Base-by-base conservation (phyloP, 2,113 vertebrate genomes). In the Pleuronectes platessa region DNA sequence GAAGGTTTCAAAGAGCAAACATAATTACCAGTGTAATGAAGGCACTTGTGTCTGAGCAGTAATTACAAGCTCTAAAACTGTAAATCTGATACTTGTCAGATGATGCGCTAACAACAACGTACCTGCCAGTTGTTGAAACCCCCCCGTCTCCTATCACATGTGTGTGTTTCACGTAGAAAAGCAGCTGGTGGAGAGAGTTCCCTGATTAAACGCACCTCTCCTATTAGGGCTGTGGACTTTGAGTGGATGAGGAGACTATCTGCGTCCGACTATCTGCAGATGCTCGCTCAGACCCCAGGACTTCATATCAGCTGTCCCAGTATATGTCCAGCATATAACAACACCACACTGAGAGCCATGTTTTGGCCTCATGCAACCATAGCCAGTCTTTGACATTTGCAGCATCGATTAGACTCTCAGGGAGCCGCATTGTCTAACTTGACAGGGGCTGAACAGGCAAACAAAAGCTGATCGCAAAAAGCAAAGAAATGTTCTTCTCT, bases 311-410 rank as follows among this genome's bases (percentile, higher is more conserved):
- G 54, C 72, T 85, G 85, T 85, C 74, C 2, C 69, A 85, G 86
- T 80, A 78, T 92, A 84, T 92, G 90, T 88, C 83, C 76, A 20
- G 71, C 82, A 87, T 83, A 92, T 91, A 90, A 89, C 89, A 89
- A 78, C 89, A 76, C 75, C 77, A 81, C 55, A 61, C 69, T 62
- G 66, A 54, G 14, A 88, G 66, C 67, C 85, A 75, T 82, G 72
- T 86, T 89, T 82, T 76, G 54, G 68, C 80, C 79, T 79, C 81
- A 64, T 74, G 71, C 80, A 84, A 71, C 85, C 80, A 78, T 49
- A 49, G 81, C 70, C 62, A 63, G 79, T 83, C 80, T 91, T 86
- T 93, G 92, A 92, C 92, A 92, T 92, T 93, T 92, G 83, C 85
- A 80, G 84, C 88, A 92, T 93, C 63, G 86, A 93, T 92, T 93